These are phyloP conservation scores for Cavia porcellus DNA, from an alignment of 2,113 vertebrate species.

Conservation along the genomic window DNA sequence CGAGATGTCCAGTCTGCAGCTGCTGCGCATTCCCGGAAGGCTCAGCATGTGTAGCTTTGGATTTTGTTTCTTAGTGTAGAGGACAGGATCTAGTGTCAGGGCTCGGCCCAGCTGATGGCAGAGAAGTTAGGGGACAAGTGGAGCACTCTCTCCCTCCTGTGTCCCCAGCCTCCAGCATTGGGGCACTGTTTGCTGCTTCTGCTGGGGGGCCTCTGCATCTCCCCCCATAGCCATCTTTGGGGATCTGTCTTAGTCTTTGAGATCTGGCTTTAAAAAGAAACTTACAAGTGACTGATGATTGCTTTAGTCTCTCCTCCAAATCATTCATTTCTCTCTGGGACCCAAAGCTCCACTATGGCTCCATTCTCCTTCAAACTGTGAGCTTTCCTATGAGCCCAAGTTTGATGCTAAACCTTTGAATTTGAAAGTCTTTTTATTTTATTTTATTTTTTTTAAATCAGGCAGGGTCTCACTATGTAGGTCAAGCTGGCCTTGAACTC, in stretches of 20 bases:
- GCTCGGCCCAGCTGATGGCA: neutral
- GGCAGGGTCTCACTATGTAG: neutral
- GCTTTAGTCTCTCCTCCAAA: neutral
- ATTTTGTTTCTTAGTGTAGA: neutral
- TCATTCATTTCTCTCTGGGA: neutral
- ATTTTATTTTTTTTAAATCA: too few species aligned
- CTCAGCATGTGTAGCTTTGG: neutral
- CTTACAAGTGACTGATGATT: neutral
- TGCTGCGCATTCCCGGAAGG: fast-evolving
- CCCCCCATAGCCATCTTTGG: neutral
- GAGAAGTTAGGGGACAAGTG: neutral
- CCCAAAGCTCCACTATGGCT: neutral
- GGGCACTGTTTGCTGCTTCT: neutral
- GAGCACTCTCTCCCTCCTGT: neutral
- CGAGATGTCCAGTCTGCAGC: fast-evolving
- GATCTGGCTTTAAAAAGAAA: neutral
- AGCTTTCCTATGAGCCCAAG: neutral
- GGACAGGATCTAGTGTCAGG: neutral
- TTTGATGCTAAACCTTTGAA: neutral
- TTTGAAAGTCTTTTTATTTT: neutral
- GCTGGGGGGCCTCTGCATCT: neutral
- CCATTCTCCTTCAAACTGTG: neutral
- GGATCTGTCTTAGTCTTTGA: neutral
- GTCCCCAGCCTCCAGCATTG: neutral
- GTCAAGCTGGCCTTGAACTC: neutral